phyloP scores from a whole-genome alignment of 1,140 invertebrate species.

The Potamilus streckersoni region DNA sequence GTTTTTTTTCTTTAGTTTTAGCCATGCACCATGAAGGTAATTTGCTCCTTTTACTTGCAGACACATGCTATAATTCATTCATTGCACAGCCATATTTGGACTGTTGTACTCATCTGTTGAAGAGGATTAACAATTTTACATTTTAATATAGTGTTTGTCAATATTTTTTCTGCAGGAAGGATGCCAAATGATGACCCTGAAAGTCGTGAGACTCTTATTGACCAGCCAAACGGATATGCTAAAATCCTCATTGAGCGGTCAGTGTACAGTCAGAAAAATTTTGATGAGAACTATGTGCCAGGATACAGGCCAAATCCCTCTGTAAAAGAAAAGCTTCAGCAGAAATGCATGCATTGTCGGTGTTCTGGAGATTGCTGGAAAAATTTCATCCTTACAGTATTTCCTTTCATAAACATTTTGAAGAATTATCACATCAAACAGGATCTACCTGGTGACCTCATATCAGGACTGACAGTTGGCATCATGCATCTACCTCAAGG shows the following conservation, averaged over 20 bases:
- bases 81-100: no score
- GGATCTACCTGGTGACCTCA: slow-evolving; percentile 64
- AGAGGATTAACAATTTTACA: no score
- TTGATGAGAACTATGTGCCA: slow-evolving; percentile 61
- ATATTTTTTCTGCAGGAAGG: no score
- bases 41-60: no score
- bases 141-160: no score
- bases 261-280: slow-evolving; percentile 62
- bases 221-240: slow-evolving; percentile 28
- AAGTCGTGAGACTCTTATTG: no score
- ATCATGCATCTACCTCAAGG: slow-evolving; percentile 73
- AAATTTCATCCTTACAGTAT: slow-evolving; percentile 42
- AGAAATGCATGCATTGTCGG: slow-evolving; percentile 42
- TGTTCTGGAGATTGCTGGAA: slow-evolving; percentile 50
- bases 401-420: slow-evolving; percentile 63
- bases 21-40: no score
- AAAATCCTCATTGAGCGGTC: slow-evolving; percentile 59
- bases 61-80: no score
- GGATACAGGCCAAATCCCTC: slow-evolving; percentile 31
- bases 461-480: slow-evolving; percentile 70
- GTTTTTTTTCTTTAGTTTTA: no score
- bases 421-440: slow-evolving; percentile 60
- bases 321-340: slow-evolving; percentile 31
- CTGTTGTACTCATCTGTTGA: no score
- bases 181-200: no score